Percentiles rank a stretch among this genome's conserved stretches.
Conservation (phyloP, 2,888 invertebrate species). For the Acleris literana region DNA sequence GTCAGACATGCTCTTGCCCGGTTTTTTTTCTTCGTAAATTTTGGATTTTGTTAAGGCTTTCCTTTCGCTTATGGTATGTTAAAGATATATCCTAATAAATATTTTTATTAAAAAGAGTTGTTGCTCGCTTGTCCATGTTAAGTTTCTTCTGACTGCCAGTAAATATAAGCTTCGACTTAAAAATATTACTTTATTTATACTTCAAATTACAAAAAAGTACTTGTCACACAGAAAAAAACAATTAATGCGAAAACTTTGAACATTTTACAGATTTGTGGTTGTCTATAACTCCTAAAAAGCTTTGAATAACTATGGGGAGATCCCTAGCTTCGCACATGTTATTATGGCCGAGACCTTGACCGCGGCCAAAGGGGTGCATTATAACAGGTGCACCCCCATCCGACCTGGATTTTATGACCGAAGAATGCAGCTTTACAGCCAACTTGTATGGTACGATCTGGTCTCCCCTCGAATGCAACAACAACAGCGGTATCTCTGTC, state of each 20-base stretch:
- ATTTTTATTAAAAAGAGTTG: too few species aligned
- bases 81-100: too few species aligned
- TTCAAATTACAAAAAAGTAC: too few species aligned
- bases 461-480: conserved; percentile 96
- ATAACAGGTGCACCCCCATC: conserved; percentile 84
- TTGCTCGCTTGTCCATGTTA: too few species aligned
- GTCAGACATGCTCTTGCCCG: too few species aligned
- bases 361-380: conserved; percentile 88
- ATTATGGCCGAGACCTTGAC: conserved; percentile 91
- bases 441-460: conserved; percentile 91
- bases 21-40: too few species aligned
- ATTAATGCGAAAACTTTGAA: neutral
- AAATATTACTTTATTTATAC: too few species aligned
- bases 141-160: too few species aligned
- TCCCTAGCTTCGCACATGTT: conserved; percentile 55
- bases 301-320: conserved; percentile 17
- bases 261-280: neutral
- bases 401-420: conserved; percentile 82
- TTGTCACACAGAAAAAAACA: neutral
- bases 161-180: too few species aligned
- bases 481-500: conserved; percentile 90
- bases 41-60: too few species aligned
- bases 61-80: too few species aligned
- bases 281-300: conserved; percentile 14
- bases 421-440: conserved; percentile 90